Base-by-base conservation (phyloP, 2,113 vertebrate genomes). In the Heloderma charlesbogerti region DNA sequence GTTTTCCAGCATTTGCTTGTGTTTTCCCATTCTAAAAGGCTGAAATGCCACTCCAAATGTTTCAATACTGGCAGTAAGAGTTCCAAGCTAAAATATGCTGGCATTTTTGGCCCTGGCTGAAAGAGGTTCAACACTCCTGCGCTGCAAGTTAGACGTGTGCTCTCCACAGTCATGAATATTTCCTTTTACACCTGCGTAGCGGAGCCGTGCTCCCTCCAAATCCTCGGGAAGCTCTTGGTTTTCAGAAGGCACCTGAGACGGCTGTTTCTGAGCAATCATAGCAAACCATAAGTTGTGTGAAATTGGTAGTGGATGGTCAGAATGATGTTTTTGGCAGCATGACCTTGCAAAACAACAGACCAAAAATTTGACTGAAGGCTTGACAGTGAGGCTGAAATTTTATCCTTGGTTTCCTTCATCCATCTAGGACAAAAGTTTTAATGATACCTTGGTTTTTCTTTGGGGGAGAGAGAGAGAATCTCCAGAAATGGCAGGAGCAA, bases 241-340 rank as follows among this genome's bases (percentile, higher is more conserved):
- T 94, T 90, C 74, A 91, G 82, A 88, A 95, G 91, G 90, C 93
- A 95, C 94, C 95, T 92, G 91, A 94, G 93, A 93, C 95, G 48
- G 63, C 1, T 0, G 22, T 81, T 93, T 94, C 27, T 77, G 10
- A 74, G 29, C 12, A 48, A 37, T 27, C n/a, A 13, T 31, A 25
- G 92, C 95, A 91, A 57, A 94, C 93, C 95, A 92, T 90, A 94
- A 91, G 93, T 94, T 95, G 95, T 94, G 92, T 95, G 93, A 92
- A 95, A 94, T 92, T 95, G 91, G 82, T 90, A 67, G 0, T 94
- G 95, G 93, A 88, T 84, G 88, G 94, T 87, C 92, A 93, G 93
- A 94, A 92, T 91, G 82, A 93, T 96, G 82, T 93, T 93, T 93
- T 92, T 90, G 91, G 91, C 67, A 90, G 94, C 78, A 89, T 93